Conservation (phyloP, 1,140 invertebrate genomes). For the Oppia nitens region DNA sequence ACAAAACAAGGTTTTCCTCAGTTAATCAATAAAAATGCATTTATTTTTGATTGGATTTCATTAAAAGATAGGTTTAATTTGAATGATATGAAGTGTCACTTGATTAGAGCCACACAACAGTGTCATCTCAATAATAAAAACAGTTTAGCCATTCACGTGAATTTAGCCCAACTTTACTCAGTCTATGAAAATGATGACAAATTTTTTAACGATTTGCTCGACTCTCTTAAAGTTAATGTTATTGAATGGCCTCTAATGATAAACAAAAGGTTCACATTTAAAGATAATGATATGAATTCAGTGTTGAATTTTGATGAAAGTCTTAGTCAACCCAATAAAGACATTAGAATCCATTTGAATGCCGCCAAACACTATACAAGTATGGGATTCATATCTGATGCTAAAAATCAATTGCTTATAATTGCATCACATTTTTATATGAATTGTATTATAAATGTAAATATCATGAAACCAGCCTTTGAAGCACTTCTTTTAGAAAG, state of each 20-base stretch:
- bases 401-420: background rate
- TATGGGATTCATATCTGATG: background rate
- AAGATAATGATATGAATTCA: background rate
- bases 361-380: background rate
- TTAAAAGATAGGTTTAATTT: background rate
- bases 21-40: background rate
- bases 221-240: background rate
- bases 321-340: background rate
- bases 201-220: background rate
- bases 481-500: background rate
- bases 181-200: background rate
- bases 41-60: slow-evolving; percentile 5
- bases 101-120: background rate
- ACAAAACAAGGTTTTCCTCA: background rate
- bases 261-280: background rate
- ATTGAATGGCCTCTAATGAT: background rate
- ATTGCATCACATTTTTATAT: background rate
- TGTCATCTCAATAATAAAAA: background rate
- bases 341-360: background rate
- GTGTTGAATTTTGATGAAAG: background rate
- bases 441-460: background rate
- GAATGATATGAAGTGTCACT: background rate
- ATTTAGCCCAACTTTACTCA: background rate
- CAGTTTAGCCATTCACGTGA: background rate
- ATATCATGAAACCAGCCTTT: background rate